Base-by-base conservation (phyloP, 2,888 invertebrate species). In the Desoria tigrina region DNA sequence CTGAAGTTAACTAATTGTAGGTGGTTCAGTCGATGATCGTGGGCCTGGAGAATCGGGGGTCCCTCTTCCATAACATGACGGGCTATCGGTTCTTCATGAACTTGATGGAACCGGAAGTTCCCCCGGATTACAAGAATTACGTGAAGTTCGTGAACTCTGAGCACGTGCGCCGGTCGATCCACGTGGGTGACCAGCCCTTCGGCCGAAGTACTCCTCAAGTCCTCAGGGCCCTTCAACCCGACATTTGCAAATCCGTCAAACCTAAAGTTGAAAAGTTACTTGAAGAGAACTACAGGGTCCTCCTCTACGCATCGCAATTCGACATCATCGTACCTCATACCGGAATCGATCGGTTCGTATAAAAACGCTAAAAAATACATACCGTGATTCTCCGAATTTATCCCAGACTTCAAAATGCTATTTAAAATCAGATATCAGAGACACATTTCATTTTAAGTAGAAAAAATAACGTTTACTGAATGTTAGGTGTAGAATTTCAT, bases 301-400 rank as follows among this genome's bases (percentile, higher is more conserved):
- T 94, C 53, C 84, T 94, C 64, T 95, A 94, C 79, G 94, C 88
- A 78, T 94, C 95, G 0, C 94, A 95, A 78, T 79, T 95, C 69
- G 95, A 96, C 79, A 88, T 95, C 16, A 92, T 94, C 69, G 90
- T 94, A 0, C 91, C 92, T 0, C 92, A 92, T 80, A 92, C 93
- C 0, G 79, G 92, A 57, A 93, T 94, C 0, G 84, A 89, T 11
- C 4, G 89, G 78, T 93, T 90, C 79, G 81, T 94, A n/a, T n/a
- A n/a, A n/a, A n/a, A 87, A 88, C n/a, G n/a, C n/a, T n/a, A n/a
- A n/a, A n/a, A n/a, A n/a, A n/a, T n/a, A n/a, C n/a, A n/a, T n/a
- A n/a, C n/a, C n/a, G n/a, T n/a, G n/a, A n/a, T n/a, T n/a, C n/a
- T n/a, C n/a, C n/a, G n/a, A n/a, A n/a, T n/a, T n/a, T n/a, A n/a